These are phyloP conservation scores for Acanthornis magna DNA, from an alignment of 2,797 vertebrate genomes.

Conservation along the genomic window DNA sequence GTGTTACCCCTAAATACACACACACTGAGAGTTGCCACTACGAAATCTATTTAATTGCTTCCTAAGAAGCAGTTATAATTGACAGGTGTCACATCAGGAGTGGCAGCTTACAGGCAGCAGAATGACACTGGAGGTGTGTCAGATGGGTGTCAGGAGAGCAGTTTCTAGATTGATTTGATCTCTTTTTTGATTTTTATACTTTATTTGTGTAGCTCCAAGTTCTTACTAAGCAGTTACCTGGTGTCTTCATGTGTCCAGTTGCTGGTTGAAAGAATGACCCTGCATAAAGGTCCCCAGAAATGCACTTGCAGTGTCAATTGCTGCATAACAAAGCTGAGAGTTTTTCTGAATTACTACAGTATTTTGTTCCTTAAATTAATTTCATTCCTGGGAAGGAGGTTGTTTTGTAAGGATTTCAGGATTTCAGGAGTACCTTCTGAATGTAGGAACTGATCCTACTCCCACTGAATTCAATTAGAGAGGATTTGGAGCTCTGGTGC, in stretches of 20 bases:
- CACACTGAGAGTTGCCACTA: not conserved
- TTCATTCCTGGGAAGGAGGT: not conserved
- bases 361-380: not conserved
- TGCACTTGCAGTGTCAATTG: not conserved
- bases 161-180: not conserved
- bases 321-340: not conserved
- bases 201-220: not conserved
- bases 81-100: not conserved
- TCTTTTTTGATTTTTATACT: not conserved
- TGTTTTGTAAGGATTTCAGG: constrained; percentile 3
- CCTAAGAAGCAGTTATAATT: not conserved
- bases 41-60: not conserved
- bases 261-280: not conserved
- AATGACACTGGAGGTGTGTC: not conserved
- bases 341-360: not conserved
- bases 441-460: not conserved
- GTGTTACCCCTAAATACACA: not conserved
- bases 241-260: not conserved
- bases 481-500: not conserved
- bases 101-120: constrained; percentile 13
- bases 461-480: constrained; percentile 12
- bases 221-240: not conserved
- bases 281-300: not conserved
- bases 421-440: not conserved
- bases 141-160: not conserved